Conservation (phyloP, 2,113 vertebrate species). For the Sminthopsis crassicaudata region DNA sequence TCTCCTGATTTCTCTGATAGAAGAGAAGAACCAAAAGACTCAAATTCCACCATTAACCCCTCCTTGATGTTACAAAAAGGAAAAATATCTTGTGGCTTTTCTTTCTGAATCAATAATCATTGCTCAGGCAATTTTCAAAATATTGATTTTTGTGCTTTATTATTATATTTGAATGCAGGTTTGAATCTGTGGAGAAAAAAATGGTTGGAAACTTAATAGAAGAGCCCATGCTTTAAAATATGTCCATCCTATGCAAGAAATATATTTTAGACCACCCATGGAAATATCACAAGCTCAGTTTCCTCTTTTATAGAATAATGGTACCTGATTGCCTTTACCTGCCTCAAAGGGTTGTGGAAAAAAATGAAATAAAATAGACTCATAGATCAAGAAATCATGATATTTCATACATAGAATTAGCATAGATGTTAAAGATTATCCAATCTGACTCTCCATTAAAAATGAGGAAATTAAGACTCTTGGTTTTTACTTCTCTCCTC, state of each 20-base stretch:
- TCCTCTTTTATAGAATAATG: neutral
- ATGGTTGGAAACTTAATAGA: neutral
- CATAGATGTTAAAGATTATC: neutral
- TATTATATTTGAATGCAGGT: neutral
- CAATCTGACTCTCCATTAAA: neutral
- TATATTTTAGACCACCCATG: neutral
- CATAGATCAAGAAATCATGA: neutral
- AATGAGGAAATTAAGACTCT: neutral
- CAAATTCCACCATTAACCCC: neutral
- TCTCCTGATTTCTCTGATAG: neutral
- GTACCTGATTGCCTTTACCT: neutral
- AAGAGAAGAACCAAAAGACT: neutral
- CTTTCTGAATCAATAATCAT: neutral
- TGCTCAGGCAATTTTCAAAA: slow-evolving; percentile 39
- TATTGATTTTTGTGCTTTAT: slow-evolving; percentile 1
- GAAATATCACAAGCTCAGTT: neutral
- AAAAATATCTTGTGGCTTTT: slow-evolving; percentile 39
- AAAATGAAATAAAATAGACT: neutral
- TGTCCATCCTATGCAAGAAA: neutral
- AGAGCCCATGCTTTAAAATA: neutral
- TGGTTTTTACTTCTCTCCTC: neutral
- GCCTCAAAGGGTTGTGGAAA: neutral
- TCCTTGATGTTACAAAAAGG: slow-evolving; percentile 19
- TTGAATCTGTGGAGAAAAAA: neutral
- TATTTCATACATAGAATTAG: neutral